These are phyloP conservation scores for Calliphora vomitoria DNA, from an alignment of 2,888 invertebrate species.

Conservation along the genomic window DNA sequence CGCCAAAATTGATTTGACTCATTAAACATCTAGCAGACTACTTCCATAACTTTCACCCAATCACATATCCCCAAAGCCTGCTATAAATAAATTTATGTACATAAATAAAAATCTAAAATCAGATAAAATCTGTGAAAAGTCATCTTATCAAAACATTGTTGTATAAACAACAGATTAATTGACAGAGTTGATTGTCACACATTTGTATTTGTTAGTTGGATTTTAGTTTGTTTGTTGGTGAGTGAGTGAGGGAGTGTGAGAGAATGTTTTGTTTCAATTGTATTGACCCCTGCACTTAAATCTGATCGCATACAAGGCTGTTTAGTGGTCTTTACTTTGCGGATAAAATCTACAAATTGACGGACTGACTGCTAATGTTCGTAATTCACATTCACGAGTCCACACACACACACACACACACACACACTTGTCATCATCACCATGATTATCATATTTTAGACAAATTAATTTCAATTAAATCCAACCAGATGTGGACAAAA, in stretches of 20 bases:
- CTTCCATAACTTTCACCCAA: slow-evolving; percentile 36
- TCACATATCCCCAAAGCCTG: not conserved
- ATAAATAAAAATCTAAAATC: slow-evolving; percentile 44
- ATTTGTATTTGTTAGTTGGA: not conserved
- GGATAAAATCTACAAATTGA: slow-evolving; percentile 40
- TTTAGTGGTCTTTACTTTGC: slow-evolving; percentile 72
- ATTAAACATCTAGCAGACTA: slow-evolving; percentile 11
- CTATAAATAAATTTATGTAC: slow-evolving; percentile 23
- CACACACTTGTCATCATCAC: slow-evolving; percentile 39
- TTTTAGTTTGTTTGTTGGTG: not conserved
- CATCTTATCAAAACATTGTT: slow-evolving; percentile 45
- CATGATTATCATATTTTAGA: slow-evolving; percentile 59
- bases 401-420: not conserved
- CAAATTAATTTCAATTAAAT: slow-evolving; percentile 74
- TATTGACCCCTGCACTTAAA: slow-evolving; percentile 82
- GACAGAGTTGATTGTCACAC: slow-evolving; percentile 62
- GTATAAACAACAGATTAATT: slow-evolving; percentile 70
- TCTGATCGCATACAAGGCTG: slow-evolving; percentile 84
- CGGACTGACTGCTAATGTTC: not conserved
- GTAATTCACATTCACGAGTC: slow-evolving; percentile 21
- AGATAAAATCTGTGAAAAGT: slow-evolving; percentile 40
- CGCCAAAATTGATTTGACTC: not conserved
- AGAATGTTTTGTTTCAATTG: slow-evolving; percentile 61
- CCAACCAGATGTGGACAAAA: slow-evolving; percentile 64
- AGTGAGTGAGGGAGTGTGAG: not conserved